Evolutionary conservation across 1,140 invertebrate species (phyloP).

Genomic region (Probaryconus sp.): DNA sequence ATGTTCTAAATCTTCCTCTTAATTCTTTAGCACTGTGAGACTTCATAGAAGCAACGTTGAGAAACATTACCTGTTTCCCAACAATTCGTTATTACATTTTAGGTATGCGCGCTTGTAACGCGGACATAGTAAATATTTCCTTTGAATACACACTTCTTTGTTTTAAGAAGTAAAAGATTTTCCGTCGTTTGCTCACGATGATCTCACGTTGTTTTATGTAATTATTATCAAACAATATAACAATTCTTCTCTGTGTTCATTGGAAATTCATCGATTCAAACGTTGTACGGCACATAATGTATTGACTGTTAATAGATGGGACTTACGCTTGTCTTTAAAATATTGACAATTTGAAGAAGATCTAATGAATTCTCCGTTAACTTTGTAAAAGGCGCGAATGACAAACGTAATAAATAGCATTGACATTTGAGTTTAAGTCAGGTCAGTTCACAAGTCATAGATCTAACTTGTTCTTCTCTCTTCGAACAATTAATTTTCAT

Average conservation of each 20-base stretch:
- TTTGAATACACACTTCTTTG: conserved; percentile 9
- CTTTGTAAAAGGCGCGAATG: conserved; percentile 1
- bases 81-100: too few species aligned
- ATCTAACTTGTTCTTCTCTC: too few species aligned
- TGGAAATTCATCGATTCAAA: conserved; percentile 19
- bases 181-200: conserved; percentile 1
- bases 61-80: too few species aligned
- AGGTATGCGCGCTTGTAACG: too few species aligned
- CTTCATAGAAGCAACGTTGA: background rate
- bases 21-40: too few species aligned
- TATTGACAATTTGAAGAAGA: background rate
- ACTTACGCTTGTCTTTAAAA: conserved; percentile 18
- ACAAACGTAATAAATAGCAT: too few species aligned
- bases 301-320: conserved; percentile 13
- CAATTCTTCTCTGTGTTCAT: conserved; percentile 15
- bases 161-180: conserved; percentile 3
- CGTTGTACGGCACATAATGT: conserved; percentile 1
- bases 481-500: too few species aligned
- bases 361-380: conserved; percentile 21
- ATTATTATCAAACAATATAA: conserved; percentile 39
- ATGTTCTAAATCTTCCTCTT: too few species aligned
- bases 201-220: conserved; percentile 8
- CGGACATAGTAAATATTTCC: conserved; percentile 1
- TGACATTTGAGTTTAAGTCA: too few species aligned
- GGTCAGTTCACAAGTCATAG: too few species aligned